These are phyloP conservation scores for Poeciliopsis occidentalis DNA, from an alignment of 2,113 vertebrate genomes.

Conservation along the genomic window DNA sequence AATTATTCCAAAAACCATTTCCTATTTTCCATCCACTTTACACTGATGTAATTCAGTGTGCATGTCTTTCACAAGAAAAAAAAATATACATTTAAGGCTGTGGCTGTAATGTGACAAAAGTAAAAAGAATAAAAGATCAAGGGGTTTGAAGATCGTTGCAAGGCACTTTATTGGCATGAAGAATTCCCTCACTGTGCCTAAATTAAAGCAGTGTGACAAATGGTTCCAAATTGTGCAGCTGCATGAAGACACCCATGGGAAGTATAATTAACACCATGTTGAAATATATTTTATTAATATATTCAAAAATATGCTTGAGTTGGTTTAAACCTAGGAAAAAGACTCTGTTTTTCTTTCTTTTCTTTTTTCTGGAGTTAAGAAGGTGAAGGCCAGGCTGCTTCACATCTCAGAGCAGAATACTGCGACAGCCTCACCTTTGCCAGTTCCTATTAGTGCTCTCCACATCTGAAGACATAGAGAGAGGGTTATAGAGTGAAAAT, in stretches of 20 bases:
- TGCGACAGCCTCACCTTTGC: conserved; percentile 35
- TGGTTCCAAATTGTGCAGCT: conserved; percentile 14
- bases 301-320: neutral
- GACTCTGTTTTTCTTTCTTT: neutral
- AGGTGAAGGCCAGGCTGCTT: conserved; percentile 22
- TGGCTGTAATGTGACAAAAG: neutral
- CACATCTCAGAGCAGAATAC: conserved; percentile 13
- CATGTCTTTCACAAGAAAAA: neutral
- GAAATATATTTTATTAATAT: neutral
- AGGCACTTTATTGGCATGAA: neutral
- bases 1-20: neutral
- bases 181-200: neutral
- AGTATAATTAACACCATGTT: neutral
- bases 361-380: neutral
- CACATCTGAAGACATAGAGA: conserved; percentile 27
- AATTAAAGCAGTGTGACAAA: conserved; percentile 8
- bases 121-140: neutral
- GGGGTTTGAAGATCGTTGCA: neutral
- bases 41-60: neutral
- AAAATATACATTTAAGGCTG: too few species aligned
- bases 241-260: neutral
- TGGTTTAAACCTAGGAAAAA: conserved; percentile 9
- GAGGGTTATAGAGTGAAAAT: conserved; percentile 32
- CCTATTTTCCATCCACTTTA: neutral
- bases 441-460: conserved; percentile 37